Conservation (phyloP, 2,113 vertebrate species). For the Rhizomys pruinosus region DNA sequence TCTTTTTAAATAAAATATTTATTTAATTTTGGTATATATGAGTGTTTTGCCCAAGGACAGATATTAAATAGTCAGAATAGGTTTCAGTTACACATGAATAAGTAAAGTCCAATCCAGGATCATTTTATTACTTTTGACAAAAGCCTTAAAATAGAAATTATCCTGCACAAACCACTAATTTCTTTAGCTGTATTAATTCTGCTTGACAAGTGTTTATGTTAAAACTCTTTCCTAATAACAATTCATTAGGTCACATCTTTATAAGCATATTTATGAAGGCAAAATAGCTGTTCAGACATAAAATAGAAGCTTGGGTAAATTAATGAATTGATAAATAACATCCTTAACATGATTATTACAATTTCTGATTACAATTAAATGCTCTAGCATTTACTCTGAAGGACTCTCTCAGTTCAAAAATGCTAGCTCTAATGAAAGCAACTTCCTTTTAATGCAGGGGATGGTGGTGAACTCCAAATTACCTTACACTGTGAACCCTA, state of each 20-base stretch:
- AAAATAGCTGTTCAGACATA: neutral
- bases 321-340: neutral
- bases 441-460: neutral
- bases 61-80: neutral
- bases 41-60: neutral
- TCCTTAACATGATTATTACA: neutral
- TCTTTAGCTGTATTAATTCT: neutral
- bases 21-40: no score
- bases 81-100: neutral
- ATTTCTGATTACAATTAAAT: neutral
- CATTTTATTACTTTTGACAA: neutral
- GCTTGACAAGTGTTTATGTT: neutral
- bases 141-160: slow-evolving; percentile 26
- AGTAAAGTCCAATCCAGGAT: neutral
- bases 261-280: neutral
- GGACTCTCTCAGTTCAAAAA: neutral
- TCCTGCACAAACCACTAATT: neutral
- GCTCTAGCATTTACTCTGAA: neutral
- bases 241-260: neutral
- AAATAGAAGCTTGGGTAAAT: neutral
- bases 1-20: no score
- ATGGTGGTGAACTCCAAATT: neutral
- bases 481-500: neutral
- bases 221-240: neutral
- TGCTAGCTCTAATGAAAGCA: neutral